A percentile compares a stretch with the other conserved stretches of the same genome.
Evolutionary conservation across 92 coral and sea anemone species (phyloP).

Genomic region (Virgularia gustaviana): DNA sequence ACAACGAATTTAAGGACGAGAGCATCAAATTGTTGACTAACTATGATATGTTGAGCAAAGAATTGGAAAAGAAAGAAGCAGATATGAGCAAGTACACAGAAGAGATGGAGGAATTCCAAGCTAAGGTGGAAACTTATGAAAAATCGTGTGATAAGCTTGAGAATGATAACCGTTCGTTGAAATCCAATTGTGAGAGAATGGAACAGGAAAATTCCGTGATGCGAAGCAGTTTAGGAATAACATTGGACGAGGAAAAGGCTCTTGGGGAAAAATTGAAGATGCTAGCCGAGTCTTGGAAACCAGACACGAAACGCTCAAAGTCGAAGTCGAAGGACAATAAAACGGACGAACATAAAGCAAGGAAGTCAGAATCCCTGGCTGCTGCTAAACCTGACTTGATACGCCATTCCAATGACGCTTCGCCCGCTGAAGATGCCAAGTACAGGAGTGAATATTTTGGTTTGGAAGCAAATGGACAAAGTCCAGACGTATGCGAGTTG

Average conservation of each 20-base stretch:
- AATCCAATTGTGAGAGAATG: conserved; percentile 43
- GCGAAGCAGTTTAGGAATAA: conserved; percentile 38
- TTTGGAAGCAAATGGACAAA: conserved; percentile 9
- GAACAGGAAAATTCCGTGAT: conserved; percentile 63
- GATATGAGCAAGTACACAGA: not conserved
- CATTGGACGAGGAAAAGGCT: conserved; percentile 15
- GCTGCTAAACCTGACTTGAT: conserved; percentile 32
- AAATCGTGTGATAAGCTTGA: conserved; percentile 12
- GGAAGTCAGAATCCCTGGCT: not conserved
- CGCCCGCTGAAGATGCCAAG: conserved; percentile 12
- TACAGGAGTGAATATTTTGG: conserved; percentile 10
- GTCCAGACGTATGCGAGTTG: conserved; percentile 9
- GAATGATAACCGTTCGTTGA: conserved; percentile 1
- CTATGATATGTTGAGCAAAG: conserved; percentile 24
- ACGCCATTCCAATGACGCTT: conserved; percentile 28
- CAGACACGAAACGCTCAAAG: not conserved
- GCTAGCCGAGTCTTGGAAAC: not conserved
- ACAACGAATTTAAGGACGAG: not conserved
- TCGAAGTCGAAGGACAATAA: not conserved
- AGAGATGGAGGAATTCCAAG: not conserved
- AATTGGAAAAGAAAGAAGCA: conserved; percentile 7
- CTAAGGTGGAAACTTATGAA: not conserved
- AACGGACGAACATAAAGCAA: not conserved
- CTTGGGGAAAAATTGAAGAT: conserved; percentile 10
- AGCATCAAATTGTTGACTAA: conserved; percentile 24